Evolutionary conservation across 1,140 invertebrate genomes (phyloP).

Genomic region (Aleiodes sp.): DNA sequence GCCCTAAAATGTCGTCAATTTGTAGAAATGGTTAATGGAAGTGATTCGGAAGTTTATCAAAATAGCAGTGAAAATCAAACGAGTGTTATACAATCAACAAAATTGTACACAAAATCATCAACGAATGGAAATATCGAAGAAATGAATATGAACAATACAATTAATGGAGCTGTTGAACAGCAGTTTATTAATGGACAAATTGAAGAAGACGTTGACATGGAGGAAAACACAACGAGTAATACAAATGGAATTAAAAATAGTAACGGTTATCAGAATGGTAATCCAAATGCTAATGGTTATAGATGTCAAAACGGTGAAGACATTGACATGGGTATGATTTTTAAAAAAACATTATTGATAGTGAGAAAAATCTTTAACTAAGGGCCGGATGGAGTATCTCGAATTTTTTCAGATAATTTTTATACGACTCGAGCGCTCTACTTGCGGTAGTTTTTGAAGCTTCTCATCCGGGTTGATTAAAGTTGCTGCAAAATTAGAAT

Average conservation of each 20-base stretch:
- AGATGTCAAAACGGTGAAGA: slow-evolving; percentile 69
- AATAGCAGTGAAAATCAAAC: slow-evolving; percentile 70
- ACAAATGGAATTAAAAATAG: slow-evolving; percentile 58
- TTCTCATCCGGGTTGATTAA: no score
- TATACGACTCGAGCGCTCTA: no score
- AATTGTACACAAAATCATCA: slow-evolving; percentile 69
- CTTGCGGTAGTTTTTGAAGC: no score
- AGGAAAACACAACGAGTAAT: slow-evolving; percentile 52
- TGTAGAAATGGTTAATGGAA: slow-evolving; percentile 92
- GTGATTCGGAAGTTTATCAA: slow-evolving; percentile 76
- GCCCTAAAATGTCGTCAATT: slow-evolving; percentile 97
- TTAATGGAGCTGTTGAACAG: slow-evolving; percentile 59
- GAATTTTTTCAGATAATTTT: slow-evolving; percentile 2
- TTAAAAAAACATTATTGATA: no score
- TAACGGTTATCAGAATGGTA: slow-evolving; percentile 77
- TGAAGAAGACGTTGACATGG: slow-evolving; percentile 65
- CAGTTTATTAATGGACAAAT: slow-evolving; percentile 61
- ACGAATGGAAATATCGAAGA: slow-evolving; percentile 63
- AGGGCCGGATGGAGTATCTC: no score
- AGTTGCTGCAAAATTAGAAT: no score
- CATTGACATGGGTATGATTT: slow-evolving; percentile 72
- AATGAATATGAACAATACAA: slow-evolving; percentile 59
- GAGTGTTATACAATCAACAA: slow-evolving; percentile 79
- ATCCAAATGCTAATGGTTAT: slow-evolving; percentile 60
- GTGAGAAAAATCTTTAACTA: no score